Evolutionary conservation across 2,797 vertebrate species (phyloP), one percentile per base, ranked within the genome.

Genomic region (Tapera naevia): DNA sequence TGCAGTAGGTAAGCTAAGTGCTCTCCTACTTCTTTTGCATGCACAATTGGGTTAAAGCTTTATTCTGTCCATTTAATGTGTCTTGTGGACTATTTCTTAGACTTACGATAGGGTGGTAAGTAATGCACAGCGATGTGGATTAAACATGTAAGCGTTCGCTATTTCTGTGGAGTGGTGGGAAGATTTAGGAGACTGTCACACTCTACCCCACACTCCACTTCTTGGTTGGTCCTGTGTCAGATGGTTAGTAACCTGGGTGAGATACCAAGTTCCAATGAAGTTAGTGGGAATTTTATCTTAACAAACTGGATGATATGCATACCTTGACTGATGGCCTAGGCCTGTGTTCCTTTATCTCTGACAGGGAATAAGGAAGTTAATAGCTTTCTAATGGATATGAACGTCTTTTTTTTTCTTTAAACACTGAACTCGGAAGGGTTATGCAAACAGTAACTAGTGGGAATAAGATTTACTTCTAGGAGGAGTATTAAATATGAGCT

Each of bases 381-480:
- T 80, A 89, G 76, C 61, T 69, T 80, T 88, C 16, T 84, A 80
- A 72, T 89, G 65, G 75, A 64, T 80, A 46, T 39, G 11, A 80
- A 60, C 51, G 74, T 75, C 51, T 58, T 62, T 33, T 35, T 17
- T 17, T 8, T 7, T 3, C n/a, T n/a, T n/a, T n/a, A n/a, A 51
- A 82, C 56, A 4, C 45, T 91, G 60, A 87, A 35, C 84, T 93
- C 81, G 32, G 37, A 82, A 86, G 75, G 84, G 90, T 95, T 96
- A 90, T 80, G 58, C 71, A 94, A 96, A 96, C 89, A 96, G 45
- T 88, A 86, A 97, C 53, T 92, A 92, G 78, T 93, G 89, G 86
- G 84, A 94, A 65, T 92, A 92, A 96, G 79, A 91, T 92, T 83
- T 95, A 83, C 88, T 94, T 93, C 30, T 72, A 93, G 57, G 67